Percentiles rank a stretch among this genome's conserved stretches.
Conservation (phyloP, 1,140 invertebrate genomes). For the Trypoxylus dichotomus region DNA sequence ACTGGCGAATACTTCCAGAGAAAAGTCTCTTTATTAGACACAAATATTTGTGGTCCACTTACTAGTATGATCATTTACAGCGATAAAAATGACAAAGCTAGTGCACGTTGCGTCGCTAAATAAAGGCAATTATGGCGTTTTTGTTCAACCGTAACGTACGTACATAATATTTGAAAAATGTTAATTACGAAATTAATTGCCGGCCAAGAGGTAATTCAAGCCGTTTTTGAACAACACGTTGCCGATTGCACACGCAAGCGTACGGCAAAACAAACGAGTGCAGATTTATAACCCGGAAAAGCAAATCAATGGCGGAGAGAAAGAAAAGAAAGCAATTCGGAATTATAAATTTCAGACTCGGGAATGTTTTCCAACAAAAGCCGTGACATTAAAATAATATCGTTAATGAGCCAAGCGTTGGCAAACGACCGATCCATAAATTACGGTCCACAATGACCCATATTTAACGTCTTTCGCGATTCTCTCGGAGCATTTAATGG, state of each 20-base stretch:
- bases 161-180: background rate
- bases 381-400: slow-evolving; percentile 21
- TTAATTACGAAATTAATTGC: slow-evolving; percentile 1
- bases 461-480: slow-evolving; percentile 13
- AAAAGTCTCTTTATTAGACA: too few relatives aligned
- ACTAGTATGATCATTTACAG: too few relatives aligned
- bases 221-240: background rate
- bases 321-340: slow-evolving; percentile 14
- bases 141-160: background rate
- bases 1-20: too few relatives aligned
- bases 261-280: background rate
- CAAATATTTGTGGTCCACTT: too few relatives aligned
- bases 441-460: background rate
- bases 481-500: background rate
- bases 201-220: background rate
- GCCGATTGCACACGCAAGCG: background rate
- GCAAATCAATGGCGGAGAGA: background rate
- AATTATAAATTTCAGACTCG: slow-evolving; percentile 5
- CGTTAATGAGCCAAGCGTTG: slow-evolving; percentile 2
- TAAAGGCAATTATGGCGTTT: background rate
- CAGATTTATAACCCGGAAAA: slow-evolving; percentile 25
- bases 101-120: too few relatives aligned
- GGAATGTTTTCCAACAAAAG: background rate
- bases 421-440: background rate
- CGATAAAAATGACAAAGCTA: too few relatives aligned